Percentiles rank a stretch among this genome's conserved stretches.
These are phyloP conservation scores for Arrhopalites spinosus DNA, from an alignment of 2,888 invertebrate species.

Conservation along the genomic window DNA sequence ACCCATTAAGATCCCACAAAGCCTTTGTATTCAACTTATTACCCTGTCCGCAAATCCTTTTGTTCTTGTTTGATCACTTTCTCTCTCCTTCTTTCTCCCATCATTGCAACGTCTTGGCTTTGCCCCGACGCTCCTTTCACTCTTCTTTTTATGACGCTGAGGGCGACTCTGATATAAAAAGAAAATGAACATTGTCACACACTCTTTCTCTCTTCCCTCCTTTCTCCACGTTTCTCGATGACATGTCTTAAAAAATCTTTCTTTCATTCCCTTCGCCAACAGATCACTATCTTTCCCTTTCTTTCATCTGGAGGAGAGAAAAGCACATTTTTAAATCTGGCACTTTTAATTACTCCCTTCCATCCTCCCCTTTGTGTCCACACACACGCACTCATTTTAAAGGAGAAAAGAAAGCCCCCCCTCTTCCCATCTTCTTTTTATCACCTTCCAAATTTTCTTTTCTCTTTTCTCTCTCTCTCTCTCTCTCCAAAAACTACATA, in stretches of 20 bases:
- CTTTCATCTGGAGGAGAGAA: neutral
- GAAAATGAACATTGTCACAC: slow-evolving; percentile 8
- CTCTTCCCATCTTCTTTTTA: neutral
- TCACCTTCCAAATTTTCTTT: neutral
- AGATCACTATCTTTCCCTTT: slow-evolving; percentile 13
- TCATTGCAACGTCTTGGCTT: neutral
- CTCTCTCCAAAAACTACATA: neutral
- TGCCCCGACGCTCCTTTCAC: neutral
- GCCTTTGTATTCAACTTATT: slow-evolving; percentile 42
- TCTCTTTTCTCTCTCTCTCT: neutral
- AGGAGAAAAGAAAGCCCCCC: no score
- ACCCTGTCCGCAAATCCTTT: slow-evolving; percentile 39
- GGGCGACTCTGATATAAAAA: neutral
- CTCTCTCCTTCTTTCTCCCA: neutral
- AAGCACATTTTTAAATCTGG: slow-evolving; percentile 17
- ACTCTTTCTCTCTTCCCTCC: neutral
- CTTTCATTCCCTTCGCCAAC: slow-evolving; percentile 8
- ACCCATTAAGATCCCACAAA: slow-evolving; percentile 26
- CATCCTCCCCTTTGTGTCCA: neutral
- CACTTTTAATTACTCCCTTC: slow-evolving; percentile 15
- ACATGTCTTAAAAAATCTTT: slow-evolving; percentile 21
- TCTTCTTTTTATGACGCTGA: neutral
- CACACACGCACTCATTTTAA: neutral
- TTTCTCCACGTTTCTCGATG: slow-evolving; percentile 1
- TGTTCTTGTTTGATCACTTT: slow-evolving; percentile 40